phyloP scores from a whole-genome alignment of 2,888 invertebrate genomes.

The Drosophila dives region DNA sequence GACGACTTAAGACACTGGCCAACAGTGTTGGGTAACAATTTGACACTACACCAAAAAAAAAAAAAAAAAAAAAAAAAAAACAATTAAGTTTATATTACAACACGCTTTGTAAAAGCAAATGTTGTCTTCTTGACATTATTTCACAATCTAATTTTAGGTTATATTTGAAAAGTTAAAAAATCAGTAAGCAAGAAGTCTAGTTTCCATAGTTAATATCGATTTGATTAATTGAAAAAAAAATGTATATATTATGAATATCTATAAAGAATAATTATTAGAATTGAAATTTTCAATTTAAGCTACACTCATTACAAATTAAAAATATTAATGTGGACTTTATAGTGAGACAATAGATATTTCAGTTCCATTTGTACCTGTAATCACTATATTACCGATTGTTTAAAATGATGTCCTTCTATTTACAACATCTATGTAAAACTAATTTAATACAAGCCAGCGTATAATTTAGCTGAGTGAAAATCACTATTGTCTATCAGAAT shows the following conservation, averaged over 20 bases:
- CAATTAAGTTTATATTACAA: background rate
- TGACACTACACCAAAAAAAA: conserved; percentile 5
- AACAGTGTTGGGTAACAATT: conserved; percentile 34
- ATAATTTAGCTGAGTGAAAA: background rate
- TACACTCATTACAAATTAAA: background rate
- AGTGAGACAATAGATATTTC: background rate
- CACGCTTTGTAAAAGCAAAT: conserved; percentile 1
- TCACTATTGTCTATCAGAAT: conserved; percentile 20
- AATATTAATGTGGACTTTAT: background rate
- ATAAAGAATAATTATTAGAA: background rate
- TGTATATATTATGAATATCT: background rate
- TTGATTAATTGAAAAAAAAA: background rate
- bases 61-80: conserved; percentile 14
- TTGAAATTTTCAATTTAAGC: background rate
- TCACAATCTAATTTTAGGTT: background rate
- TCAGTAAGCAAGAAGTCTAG: background rate
- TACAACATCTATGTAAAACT: background rate
- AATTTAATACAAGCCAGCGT: background rate
- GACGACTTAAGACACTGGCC: conserved; percentile 32
- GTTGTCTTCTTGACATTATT: conserved; percentile 1
- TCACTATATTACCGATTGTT: background rate
- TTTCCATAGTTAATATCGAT: background rate
- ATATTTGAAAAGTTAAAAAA: background rate
- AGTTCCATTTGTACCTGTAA: background rate
- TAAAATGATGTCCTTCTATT: background rate